phyloP scores from a whole-genome alignment of 2,888 invertebrate genomes.

The Drosophila seclusa region DNA sequence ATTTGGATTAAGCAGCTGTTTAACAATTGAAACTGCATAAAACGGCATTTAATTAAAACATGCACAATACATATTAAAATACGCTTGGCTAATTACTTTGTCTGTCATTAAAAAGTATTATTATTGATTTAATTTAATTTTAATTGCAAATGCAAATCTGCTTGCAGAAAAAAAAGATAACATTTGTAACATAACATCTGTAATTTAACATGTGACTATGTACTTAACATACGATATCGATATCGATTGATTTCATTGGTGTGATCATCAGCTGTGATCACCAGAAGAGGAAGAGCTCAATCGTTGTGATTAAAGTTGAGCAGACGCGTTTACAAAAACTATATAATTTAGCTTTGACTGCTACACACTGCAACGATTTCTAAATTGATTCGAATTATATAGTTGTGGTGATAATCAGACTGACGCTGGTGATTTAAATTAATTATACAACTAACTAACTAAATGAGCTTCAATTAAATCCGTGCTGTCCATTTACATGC shows the following conservation, averaged over 20 bases:
- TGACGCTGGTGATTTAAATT: constrained; percentile 56
- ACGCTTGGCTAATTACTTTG: constrained; percentile 24
- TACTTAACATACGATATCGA: neutral
- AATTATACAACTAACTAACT: constrained; percentile 58
- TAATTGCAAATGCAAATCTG: constrained; percentile 14
- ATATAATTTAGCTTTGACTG: neutral
- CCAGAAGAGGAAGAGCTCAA: neutral
- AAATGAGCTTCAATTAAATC: constrained; percentile 48
- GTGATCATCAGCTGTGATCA: neutral
- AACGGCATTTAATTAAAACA: neutral
- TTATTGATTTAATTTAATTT: constrained; percentile 18
- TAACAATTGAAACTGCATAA: neutral
- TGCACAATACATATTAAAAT: constrained; percentile 9
- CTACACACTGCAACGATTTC: neutral
- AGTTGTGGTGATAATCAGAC: constrained; percentile 26
- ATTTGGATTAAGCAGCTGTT: neutral
- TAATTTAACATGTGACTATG: neutral
- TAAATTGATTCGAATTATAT: constrained; percentile 38
- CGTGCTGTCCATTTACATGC: constrained; percentile 17
- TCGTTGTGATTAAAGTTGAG: neutral
- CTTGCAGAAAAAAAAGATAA: constrained; percentile 20
- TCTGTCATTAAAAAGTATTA: constrained; percentile 12
- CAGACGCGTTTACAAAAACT: neutral
- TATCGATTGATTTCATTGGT: neutral
- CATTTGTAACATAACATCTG: neutral